Base-by-base conservation (phyloP, 2,888 invertebrate species). In the Oasisia sp. region DNA sequence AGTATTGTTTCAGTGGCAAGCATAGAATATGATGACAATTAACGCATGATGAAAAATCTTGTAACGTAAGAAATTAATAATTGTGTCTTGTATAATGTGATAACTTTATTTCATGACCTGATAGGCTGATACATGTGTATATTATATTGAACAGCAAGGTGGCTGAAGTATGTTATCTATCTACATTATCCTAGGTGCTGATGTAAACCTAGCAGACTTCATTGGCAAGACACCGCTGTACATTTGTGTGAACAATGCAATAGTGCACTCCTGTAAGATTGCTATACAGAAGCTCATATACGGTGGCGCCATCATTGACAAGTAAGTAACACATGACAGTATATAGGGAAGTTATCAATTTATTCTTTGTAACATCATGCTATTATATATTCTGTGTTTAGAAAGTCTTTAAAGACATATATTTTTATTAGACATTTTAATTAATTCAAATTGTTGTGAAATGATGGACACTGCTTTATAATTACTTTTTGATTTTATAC, bases 211-310 rank as follows among this genome's bases (percentile, higher is more conserved):
- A 92, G 94, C 95, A 91, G 96, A 96, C 93, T 95, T 95, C 92
- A 95, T 96, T 27, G 95, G 96, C 8, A 96, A 96, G 94, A 96
- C 96, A 8, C 96, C 96, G 0, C 94, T 96, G 92, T 96, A 96
- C 94, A 95, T 96, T 91, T 96, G 96, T 95, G 96, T 96, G 89
- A 96, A 96, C 94, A 96, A 96, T 94, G 96, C 96, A 89, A 95
- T 96, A 58, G 96, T 96, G 45, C 96, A 96, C 94, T 95, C 95
- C 74, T 93, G 93, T 94, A 92, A 93, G 91, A 89, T 95, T 91
- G 95, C 96, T 38, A 95, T 96, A 12, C 95, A 95, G 92, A 95
- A 95, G 92, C 94, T 96, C 7, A 93, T 96, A 32, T 94, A 94
- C 89, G 95, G 95, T 91, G 95, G 95, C 90, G 95, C 96, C 32